A percentile compares a stretch with the other conserved stretches of the same genome.
Evolutionary conservation across 2,113 vertebrate genomes (phyloP).

Genomic region (Chlamydotis undulata): DNA sequence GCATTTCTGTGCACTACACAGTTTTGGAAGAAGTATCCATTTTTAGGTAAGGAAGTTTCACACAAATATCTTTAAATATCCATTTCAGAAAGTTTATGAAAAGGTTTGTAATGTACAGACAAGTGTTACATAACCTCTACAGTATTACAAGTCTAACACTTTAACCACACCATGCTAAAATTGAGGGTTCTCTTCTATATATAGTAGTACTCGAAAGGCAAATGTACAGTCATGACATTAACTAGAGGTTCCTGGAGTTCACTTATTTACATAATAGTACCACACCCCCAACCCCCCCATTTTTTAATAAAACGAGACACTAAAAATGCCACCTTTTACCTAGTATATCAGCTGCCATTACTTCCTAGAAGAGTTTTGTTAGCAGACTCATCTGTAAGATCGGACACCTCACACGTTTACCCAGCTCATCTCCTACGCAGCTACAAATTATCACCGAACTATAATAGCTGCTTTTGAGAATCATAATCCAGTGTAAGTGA

Average conservation of each 20-base stretch:
- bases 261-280: constrained; percentile 42
- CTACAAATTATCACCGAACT: neutral
- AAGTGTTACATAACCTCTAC: constrained; percentile 11
- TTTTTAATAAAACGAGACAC: neutral
- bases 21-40: neutral
- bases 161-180: constrained; percentile 65
- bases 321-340: constrained; percentile 44
- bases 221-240: constrained; percentile 54
- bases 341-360: constrained; percentile 32
- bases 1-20: constrained; percentile 32
- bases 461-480: constrained; percentile 27
- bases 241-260: constrained; percentile 33
- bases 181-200: neutral
- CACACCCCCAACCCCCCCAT: neutral
- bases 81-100: constrained; percentile 32
- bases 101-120: constrained; percentile 9
- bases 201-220: constrained; percentile 42
- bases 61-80: constrained; percentile 26
- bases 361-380: neutral
- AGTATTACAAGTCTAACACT: constrained; percentile 52
- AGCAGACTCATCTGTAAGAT: neutral
- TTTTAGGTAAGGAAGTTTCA: constrained; percentile 21
- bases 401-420: neutral
- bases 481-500: constrained; percentile 9
- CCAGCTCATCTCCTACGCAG: neutral